Evolutionary conservation across 2,113 vertebrate species (phyloP).

Genomic region (Lethenteron reissneri): DNA sequence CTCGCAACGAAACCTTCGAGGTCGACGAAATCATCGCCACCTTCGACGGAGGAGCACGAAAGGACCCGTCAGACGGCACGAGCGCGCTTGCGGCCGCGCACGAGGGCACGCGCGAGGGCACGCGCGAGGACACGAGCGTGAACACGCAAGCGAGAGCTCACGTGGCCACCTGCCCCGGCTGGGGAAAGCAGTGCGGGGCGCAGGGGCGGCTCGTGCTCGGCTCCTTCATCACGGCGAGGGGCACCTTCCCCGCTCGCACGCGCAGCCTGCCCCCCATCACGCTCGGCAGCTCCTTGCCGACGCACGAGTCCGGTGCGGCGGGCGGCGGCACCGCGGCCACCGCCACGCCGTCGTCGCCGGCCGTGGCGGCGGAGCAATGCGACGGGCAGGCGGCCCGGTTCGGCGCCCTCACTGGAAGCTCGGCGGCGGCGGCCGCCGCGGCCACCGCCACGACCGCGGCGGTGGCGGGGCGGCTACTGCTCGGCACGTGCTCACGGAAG

Average conservation of each 20-base stretch:
- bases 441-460: too few species aligned
- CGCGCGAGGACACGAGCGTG: conserved; percentile 20
- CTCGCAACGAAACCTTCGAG: conserved; percentile 31
- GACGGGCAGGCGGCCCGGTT: too few species aligned
- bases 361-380: too few species aligned
- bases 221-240: conserved; percentile 12
- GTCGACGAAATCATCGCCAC: conserved; percentile 54
- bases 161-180: conserved; percentile 17
- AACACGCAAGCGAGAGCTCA: conserved; percentile 18
- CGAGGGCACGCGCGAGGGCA: background rate
- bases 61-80: conserved; percentile 18
- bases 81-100: too few species aligned
- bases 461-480: conserved; percentile 10
- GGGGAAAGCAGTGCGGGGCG: conserved; percentile 23
- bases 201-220: conserved; percentile 8
- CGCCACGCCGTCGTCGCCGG: background rate
- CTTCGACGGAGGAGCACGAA: conserved; percentile 40
- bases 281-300: conserved; percentile 24
- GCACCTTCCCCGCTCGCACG: conserved; percentile 31
- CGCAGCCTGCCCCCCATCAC: conserved; percentile 47
- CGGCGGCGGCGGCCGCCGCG: too few species aligned
- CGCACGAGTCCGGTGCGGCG: conserved; percentile 16
- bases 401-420: too few species aligned
- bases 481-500: conserved; percentile 32
- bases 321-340: conserved; percentile 17